phyloP scores from a whole-genome alignment of 2,113 vertebrate genomes.

The Nothoprocta pentlandii region DNA sequence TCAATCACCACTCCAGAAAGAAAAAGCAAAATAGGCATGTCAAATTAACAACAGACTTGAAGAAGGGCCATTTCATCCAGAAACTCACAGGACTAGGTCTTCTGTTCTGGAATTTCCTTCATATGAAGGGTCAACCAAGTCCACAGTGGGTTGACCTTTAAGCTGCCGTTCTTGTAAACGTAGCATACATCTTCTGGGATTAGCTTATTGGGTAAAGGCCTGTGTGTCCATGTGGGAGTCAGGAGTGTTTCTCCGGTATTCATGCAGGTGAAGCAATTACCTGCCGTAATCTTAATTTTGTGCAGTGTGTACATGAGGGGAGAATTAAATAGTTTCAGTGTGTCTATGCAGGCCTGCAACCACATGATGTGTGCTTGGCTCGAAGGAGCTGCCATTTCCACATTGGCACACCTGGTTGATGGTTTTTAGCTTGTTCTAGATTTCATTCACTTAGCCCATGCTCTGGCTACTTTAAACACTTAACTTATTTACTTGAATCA shows the following conservation, averaged over 20 bases:
- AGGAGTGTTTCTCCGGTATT: accelerated
- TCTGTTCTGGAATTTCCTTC: background rate
- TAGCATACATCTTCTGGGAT: background rate
- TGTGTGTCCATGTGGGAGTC: accelerated
- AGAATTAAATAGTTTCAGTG: no score
- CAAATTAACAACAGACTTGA: background rate
- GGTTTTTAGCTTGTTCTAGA: background rate
- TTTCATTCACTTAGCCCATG: background rate
- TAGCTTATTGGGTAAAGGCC: background rate
- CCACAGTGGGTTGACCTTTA: no score
- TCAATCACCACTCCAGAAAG: background rate
- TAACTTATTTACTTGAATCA: background rate
- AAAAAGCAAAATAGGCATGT: background rate
- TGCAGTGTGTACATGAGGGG: background rate
- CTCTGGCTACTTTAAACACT: background rate
- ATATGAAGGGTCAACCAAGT: background rate
- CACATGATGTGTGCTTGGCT: accelerated
- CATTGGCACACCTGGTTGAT: background rate
- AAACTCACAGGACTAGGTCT: background rate
- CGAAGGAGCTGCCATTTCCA: background rate
- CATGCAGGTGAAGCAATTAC: background rate
- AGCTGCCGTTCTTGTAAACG: background rate
- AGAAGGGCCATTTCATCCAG: background rate
- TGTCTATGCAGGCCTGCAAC: background rate
- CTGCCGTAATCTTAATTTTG: accelerated